phyloP scores from a whole-genome alignment of 2,888 invertebrate genomes.

The Nomada lathburiana region DNA sequence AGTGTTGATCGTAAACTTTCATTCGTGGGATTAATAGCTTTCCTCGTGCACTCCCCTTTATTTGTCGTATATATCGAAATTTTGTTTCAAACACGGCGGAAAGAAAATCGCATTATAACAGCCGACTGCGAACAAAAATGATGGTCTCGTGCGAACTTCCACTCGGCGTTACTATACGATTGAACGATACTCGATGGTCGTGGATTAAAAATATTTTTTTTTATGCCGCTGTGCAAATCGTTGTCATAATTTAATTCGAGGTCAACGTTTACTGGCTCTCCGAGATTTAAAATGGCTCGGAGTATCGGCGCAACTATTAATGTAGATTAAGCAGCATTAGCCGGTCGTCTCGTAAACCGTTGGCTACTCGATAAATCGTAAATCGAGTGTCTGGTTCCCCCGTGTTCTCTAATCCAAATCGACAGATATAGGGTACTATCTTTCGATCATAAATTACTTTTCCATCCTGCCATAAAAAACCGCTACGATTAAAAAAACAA shows the following conservation, averaged over 20 bases:
- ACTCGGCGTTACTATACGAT: neutral
- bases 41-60: neutral
- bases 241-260: constrained; percentile 8
- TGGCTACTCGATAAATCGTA: constrained; percentile 26
- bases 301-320: constrained; percentile 29
- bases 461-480: neutral
- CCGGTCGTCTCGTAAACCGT: constrained; percentile 17
- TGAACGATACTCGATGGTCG: neutral
- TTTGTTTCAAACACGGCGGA: neutral
- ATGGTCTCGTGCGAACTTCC: neutral
- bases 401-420: neutral
- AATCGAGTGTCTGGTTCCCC: neutral
- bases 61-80: neutral
- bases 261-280: constrained; percentile 2
- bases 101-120: constrained; percentile 5
- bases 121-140: neutral
- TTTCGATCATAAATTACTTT: constrained; percentile 24
- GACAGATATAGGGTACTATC: constrained; percentile 11
- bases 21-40: neutral
- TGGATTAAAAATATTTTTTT: constrained; percentile 23
- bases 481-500: no score
- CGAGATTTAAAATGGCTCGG: constrained; percentile 32
- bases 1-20: neutral
- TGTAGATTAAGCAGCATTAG: constrained; percentile 28
- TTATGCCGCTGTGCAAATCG: neutral